phyloP scores from a whole-genome alignment of 2,113 vertebrate species.

The Reinhardtius hippoglossoides region DNA sequence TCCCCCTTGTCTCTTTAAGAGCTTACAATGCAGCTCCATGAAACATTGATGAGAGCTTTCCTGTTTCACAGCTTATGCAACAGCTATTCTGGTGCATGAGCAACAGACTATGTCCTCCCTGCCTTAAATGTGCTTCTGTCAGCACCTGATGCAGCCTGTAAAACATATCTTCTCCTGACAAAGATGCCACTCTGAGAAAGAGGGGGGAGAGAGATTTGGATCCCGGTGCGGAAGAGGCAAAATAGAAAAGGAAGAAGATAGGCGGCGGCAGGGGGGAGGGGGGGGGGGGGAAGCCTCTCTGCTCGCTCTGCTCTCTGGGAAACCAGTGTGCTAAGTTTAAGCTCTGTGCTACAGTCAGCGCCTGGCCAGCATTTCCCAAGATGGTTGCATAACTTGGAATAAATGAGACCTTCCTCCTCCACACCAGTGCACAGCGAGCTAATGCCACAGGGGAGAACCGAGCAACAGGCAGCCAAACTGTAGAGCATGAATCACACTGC shows the following conservation, averaged over 20 bases:
- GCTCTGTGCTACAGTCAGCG: slow-evolving; percentile 49
- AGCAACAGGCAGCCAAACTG: slow-evolving; percentile 74
- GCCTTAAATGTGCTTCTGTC: slow-evolving; percentile 59
- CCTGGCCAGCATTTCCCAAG: slow-evolving; percentile 75
- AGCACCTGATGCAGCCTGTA: slow-evolving; percentile 64
- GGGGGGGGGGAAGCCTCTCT: slow-evolving; percentile 57
- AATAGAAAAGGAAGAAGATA: neutral
- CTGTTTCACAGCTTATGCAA: slow-evolving; percentile 64
- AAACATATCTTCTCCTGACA: slow-evolving; percentile 28
- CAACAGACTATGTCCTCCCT: slow-evolving; percentile 64
- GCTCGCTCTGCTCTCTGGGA: slow-evolving; percentile 51
- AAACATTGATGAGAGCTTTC: slow-evolving; percentile 66
- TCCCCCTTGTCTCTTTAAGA: slow-evolving; percentile 31
- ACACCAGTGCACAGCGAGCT: slow-evolving; percentile 62
- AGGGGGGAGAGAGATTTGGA: slow-evolving; percentile 31
- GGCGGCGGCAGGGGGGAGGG: neutral
- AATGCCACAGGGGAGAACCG: slow-evolving; percentile 56
- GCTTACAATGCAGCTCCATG: slow-evolving; percentile 51
- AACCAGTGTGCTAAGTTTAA: slow-evolving; percentile 53
- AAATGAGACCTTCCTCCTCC: slow-evolving; percentile 79
- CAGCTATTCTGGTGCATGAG: slow-evolving; percentile 62
- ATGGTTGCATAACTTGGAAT: slow-evolving; percentile 81
- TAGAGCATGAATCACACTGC: slow-evolving; percentile 52
- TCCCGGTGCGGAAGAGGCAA: slow-evolving; percentile 5
- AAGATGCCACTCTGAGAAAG: slow-evolving; percentile 46